Evolutionary conservation across 2,888 invertebrate species (phyloP).

Genomic region (Plusia festucae): DNA sequence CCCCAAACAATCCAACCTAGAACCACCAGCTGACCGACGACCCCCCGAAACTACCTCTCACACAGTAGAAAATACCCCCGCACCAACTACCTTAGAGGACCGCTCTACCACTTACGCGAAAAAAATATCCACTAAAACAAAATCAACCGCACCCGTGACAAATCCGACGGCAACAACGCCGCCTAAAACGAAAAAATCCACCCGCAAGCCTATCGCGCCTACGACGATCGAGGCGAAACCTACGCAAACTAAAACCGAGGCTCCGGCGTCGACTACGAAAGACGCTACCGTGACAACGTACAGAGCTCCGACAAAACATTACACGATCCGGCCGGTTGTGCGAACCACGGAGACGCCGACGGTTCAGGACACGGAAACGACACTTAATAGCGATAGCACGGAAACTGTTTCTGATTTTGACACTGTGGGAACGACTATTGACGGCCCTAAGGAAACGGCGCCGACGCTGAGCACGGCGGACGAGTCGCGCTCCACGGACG

Average conservation of each 20-base stretch:
- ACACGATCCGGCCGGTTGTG: slow-evolving; percentile 86
- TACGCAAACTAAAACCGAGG: slow-evolving; percentile 77
- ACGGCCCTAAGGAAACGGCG: slow-evolving; percentile 73
- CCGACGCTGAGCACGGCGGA: slow-evolving; percentile 77
- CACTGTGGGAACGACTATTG: slow-evolving; percentile 76
- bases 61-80: slow-evolving; percentile 71
- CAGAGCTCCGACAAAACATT: slow-evolving; percentile 84
- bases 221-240: slow-evolving; percentile 78
- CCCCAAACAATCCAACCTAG: slow-evolving; percentile 85
- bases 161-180: slow-evolving; percentile 77
- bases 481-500: slow-evolving; percentile 77
- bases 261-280: slow-evolving; percentile 70
- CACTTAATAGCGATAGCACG: slow-evolving; percentile 86
- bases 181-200: slow-evolving; percentile 81
- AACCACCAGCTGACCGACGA: slow-evolving; percentile 81
- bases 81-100: slow-evolving; percentile 79
- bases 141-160: slow-evolving; percentile 78
- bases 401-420: slow-evolving; percentile 83
- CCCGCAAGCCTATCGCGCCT: slow-evolving; percentile 72
- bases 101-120: slow-evolving; percentile 80
- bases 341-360: slow-evolving; percentile 81
- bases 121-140: slow-evolving; percentile 81
- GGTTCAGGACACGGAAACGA: slow-evolving; percentile 83
- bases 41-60: slow-evolving; percentile 71
- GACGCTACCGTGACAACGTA: slow-evolving; percentile 75